Evolutionary conservation across 30 jellyfish, hydroid and myxozoan genomes (phyloP).

Genomic region (Cassiopea andromeda): DNA sequence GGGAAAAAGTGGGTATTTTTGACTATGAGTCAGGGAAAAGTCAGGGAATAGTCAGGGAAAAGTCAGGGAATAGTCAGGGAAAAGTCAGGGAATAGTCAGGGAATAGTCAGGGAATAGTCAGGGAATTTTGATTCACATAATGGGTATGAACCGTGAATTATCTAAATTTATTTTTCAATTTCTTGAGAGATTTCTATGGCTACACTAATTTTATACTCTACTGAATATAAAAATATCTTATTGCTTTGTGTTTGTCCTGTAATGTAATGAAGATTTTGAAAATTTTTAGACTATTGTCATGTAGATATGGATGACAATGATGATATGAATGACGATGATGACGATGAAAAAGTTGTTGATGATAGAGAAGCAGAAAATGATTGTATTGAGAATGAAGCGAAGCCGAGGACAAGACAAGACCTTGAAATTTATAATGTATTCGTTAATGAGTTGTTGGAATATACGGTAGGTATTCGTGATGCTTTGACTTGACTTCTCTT

Average conservation of each 20-base stretch:
- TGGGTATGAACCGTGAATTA: too few relatives aligned
- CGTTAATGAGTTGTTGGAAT: slow-evolving; percentile 43
- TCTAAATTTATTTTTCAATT: too few relatives aligned
- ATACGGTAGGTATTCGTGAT: slow-evolving; percentile 18
- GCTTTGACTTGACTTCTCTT: background rate
- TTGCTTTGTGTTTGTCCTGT: background rate
- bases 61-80: too few relatives aligned
- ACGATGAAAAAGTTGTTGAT: background rate
- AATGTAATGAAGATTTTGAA: background rate
- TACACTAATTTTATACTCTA: too few relatives aligned
- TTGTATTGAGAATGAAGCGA: background rate
- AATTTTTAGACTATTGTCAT: background rate
- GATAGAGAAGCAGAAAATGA: slow-evolving; percentile 14
- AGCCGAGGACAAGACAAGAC: background rate
- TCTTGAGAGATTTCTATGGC: too few relatives aligned
- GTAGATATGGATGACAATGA: slow-evolving; percentile 37
- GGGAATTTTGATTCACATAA: too few relatives aligned
- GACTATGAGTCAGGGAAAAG: too few relatives aligned
- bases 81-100: too few relatives aligned
- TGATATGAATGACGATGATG: slow-evolving; percentile 51
- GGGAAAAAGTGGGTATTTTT: too few relatives aligned
- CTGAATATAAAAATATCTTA: too few relatives aligned
- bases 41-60: too few relatives aligned
- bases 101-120: too few relatives aligned
- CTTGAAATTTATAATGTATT: slow-evolving; percentile 32